Base-by-base conservation (phyloP, 2,888 invertebrate genomes). In the Drosophila paucipuncta region DNA sequence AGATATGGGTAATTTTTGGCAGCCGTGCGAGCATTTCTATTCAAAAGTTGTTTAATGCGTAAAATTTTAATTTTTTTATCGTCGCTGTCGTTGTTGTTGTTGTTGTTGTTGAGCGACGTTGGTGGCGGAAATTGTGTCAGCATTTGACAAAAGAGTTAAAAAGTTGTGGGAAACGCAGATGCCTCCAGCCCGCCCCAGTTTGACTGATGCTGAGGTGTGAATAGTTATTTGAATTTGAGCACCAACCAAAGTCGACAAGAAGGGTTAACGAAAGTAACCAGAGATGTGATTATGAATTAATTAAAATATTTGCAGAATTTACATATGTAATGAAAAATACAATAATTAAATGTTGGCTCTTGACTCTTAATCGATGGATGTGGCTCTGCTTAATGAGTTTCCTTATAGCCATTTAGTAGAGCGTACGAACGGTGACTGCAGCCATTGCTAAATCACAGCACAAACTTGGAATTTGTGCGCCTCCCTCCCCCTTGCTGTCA, bases 91-190 rank as follows among this genome's bases (percentile, higher is more conserved):
- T 50, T 33, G 11, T 2, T 31, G 25, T 62, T 67, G 49, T 18
- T 68, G 50, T 49, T 65, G 66, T 65, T 72, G 73, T 67, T 78
- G 68, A 70, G 73, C 69, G 50, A 76, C 68, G 76, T 76, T 80
- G 82, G 82, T 82, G 82, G 82, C 80, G 87, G 75, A 86, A 82
- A 82, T 80, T 79, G 86, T 88, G 81, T 79, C 83, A 81, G 81
- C 68, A 52, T 75, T 71, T 85, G 88, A 88, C 88, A 82, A 88
- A 86, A 88, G 85, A 85, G 88, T 85, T 85, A 80, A 86, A 87
- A 88, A 85, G 85, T 85, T 85, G 85, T 83, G 85, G 88, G 82
- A 85, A 85, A 82, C 59, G 52, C 79, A 71, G 72, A 74, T 83
- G 79, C 76, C 50, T 9, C 10, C 54, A 35, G 54, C 37, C 39